phyloP scores from a whole-genome alignment of 2,797 vertebrate genomes.

The Aulostomus chinensis region DNA sequence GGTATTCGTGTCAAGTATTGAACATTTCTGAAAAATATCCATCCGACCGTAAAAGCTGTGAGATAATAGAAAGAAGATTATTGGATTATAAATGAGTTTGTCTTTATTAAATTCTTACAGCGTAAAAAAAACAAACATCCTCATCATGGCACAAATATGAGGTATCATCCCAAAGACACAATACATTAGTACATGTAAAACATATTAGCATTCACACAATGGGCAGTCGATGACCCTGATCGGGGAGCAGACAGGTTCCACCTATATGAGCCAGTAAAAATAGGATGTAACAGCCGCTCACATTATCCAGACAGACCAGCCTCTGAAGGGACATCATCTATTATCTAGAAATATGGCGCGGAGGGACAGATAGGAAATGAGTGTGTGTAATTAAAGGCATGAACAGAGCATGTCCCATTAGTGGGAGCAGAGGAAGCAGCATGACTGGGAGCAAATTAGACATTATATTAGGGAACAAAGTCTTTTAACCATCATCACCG shows the following conservation, averaged over 20 bases:
- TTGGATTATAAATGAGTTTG: no score
- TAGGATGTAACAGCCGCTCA: constrained; percentile 22
- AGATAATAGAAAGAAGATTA: no score
- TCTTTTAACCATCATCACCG: constrained; percentile 24
- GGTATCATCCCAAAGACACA: constrained; percentile 21
- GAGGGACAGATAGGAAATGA: constrained; percentile 67
- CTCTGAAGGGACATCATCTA: constrained; percentile 50
- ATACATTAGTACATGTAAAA: constrained; percentile 25
- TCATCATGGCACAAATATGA: constrained; percentile 19
- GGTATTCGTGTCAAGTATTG: no score
- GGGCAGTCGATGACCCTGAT: constrained; percentile 31
- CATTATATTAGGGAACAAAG: constrained; percentile 23
- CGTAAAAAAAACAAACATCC: no score
- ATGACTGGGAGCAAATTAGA: constrained; percentile 37
- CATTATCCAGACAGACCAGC: constrained; percentile 41
- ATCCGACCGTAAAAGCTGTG: no score
- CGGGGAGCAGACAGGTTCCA: constrained; percentile 21
- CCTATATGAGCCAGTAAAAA: constrained; percentile 37
- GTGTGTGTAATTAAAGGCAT: constrained; percentile 61
- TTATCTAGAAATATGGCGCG: constrained; percentile 64
- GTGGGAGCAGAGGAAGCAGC: constrained; percentile 41
- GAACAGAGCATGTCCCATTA: constrained; percentile 58
- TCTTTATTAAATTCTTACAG: no score
- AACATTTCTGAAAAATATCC: no score
- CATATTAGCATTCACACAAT: constrained; percentile 3